A percentile compares a stretch with the other conserved stretches of the same genome.
Conservation (phyloP, 2,113 vertebrate species). For the Urocynchramus pylzowi region DNA sequence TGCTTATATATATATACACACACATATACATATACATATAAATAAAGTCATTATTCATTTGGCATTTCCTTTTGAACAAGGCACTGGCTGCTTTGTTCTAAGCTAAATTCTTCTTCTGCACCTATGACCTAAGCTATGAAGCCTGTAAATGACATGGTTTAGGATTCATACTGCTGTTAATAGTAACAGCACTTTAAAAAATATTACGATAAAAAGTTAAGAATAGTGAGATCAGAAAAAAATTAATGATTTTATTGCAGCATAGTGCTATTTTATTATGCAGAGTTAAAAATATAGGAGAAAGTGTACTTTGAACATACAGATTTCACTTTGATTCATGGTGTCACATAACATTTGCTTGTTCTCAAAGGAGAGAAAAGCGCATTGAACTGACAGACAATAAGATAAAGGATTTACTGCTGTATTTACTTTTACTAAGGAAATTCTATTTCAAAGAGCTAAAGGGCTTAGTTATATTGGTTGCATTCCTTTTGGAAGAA, state of each 20-base stretch:
- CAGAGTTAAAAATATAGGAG: background rate
- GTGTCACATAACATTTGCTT: background rate
- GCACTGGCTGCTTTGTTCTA: background rate
- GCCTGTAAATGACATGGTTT: background rate
- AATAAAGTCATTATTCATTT: background rate
- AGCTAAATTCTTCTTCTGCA: background rate
- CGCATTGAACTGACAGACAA: background rate
- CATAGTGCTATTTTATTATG: background rate
- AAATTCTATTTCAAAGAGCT: background rate
- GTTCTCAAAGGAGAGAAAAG: background rate
- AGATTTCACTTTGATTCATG: background rate
- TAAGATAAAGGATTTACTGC: background rate
- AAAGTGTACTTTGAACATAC: background rate
- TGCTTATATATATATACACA: background rate
- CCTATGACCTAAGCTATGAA: background rate
- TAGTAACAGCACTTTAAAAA: background rate
- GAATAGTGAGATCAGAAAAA: background rate
- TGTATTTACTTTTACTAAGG: background rate
- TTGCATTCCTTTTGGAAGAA: background rate
- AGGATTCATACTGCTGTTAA: background rate
- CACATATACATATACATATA: background rate
- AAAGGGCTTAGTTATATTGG: background rate
- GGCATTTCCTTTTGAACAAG: background rate
- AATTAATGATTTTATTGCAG: background rate
- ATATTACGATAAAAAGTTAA: background rate